These are phyloP conservation scores for Manduca sexta DNA, from an alignment of 1,140 invertebrate genomes.

Conservation along the genomic window DNA sequence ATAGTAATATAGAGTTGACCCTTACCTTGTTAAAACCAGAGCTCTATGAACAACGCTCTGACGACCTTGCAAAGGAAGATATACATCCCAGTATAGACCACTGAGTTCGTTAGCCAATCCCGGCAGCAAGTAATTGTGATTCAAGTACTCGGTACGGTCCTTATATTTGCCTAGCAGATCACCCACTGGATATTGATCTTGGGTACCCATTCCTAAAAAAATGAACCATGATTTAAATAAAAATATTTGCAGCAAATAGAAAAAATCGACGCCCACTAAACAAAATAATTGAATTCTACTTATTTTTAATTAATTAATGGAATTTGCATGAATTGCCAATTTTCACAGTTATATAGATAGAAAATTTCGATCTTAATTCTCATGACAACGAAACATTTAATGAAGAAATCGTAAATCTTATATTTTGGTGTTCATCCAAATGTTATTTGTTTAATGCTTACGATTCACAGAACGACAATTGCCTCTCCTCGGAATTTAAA, in stretches of 20 bases:
- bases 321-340: too few species aligned
- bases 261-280: too few species aligned
- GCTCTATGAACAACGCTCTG: constrained; percentile 88
- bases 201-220: constrained; percentile 80
- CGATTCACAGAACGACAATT: too few species aligned
- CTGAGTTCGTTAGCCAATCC: constrained; percentile 80
- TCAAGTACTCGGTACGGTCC: constrained; percentile 79
- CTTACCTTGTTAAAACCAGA: constrained; percentile 86
- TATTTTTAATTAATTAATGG: too few species aligned
- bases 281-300: too few species aligned
- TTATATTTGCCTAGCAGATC: constrained; percentile 93
- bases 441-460: too few species aligned
- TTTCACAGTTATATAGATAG: too few species aligned
- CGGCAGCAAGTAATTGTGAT: constrained; percentile 78
- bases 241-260: too few species aligned
- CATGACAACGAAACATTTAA: too few species aligned
- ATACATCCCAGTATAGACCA: constrained; percentile 87
- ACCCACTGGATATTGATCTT: constrained; percentile 91
- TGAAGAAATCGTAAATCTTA: too few species aligned
- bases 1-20: constrained; percentile 5
- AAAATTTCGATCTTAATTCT: too few species aligned
- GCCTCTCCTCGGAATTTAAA: too few species aligned
- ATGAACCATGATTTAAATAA: neutral
- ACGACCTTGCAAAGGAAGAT: constrained; percentile 87
- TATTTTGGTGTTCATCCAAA: neutral